A percentile compares a stretch with the other conserved stretches of the same genome.
Conservation (phyloP, 2,113 vertebrate genomes). For the Azemiops feae region DNA sequence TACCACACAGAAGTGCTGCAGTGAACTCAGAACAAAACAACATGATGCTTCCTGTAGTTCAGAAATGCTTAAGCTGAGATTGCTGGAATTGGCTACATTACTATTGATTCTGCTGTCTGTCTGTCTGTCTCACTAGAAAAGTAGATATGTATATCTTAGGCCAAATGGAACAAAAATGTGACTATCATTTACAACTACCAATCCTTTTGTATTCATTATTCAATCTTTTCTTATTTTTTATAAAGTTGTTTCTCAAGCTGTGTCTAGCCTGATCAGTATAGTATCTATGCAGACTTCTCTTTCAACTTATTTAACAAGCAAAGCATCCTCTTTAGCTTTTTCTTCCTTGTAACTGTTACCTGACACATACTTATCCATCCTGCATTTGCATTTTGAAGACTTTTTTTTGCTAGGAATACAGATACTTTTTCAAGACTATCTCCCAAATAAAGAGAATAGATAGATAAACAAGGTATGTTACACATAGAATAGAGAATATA, state of each 20-base stretch:
- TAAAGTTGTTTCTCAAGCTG: neutral
- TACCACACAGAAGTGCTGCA: neutral
- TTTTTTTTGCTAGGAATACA: neutral
- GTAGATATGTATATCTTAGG: neutral
- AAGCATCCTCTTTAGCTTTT: neutral
- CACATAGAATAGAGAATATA: neutral
- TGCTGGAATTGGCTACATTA: neutral
- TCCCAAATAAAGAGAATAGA: slow-evolving; percentile 25
- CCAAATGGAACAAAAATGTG: neutral
- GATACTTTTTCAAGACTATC: neutral
- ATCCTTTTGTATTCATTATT: neutral
- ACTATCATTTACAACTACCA: neutral
- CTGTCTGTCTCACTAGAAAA: neutral
- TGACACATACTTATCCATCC: neutral
- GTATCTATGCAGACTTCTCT: neutral
- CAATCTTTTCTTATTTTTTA: neutral
- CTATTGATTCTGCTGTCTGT: neutral
- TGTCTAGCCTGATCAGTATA: no score
- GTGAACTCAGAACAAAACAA: neutral
- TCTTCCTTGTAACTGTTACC: neutral
- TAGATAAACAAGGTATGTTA: neutral
- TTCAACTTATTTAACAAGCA: neutral
- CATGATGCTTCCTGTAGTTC: neutral
- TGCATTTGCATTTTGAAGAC: neutral
- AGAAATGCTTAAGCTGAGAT: neutral